Evolutionary conservation across 37 sponge, comb jelly and placozoan species (phyloP).

Genomic region (Aplysina aerophoba): DNA sequence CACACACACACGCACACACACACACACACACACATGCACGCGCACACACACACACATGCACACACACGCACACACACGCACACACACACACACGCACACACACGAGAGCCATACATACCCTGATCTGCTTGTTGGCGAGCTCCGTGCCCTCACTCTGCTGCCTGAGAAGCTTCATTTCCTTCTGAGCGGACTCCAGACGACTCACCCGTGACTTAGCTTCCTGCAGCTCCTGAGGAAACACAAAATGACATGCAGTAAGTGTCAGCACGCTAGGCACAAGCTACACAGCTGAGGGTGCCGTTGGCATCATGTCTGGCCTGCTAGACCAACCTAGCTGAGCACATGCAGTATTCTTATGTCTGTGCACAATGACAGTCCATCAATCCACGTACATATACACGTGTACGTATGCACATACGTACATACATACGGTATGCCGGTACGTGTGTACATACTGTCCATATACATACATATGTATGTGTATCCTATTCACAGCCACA

Average conservation of each 20-base stretch:
- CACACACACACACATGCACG: constrained; percentile 24
- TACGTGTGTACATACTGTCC: not conserved
- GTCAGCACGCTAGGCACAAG: not conserved
- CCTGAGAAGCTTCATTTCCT: constrained; percentile 10
- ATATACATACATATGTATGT: not conserved
- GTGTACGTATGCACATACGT: not conserved
- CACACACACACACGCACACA: constrained; percentile 1
- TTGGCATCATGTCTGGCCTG: no score
- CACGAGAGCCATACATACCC: constrained; percentile 36
- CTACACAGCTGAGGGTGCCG: no score
- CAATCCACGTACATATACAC: no score
- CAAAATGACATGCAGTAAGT: not conserved
- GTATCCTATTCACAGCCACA: not conserved
- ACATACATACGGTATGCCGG: not conserved
- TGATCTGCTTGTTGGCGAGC: constrained; percentile 34
- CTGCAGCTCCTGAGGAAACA: not conserved
- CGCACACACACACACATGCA: constrained; percentile 31
- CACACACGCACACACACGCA: constrained; percentile 26
- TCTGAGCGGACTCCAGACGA: not conserved
- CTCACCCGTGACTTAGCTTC: not conserved
- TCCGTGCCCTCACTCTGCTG: constrained; percentile 24
- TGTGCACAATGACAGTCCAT: no score
- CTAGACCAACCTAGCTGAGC: no score
- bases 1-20: not conserved
- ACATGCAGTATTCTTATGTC: no score